phyloP scores from a whole-genome alignment of 2,113 vertebrate genomes.

The Psilopsiagon aymara region DNA sequence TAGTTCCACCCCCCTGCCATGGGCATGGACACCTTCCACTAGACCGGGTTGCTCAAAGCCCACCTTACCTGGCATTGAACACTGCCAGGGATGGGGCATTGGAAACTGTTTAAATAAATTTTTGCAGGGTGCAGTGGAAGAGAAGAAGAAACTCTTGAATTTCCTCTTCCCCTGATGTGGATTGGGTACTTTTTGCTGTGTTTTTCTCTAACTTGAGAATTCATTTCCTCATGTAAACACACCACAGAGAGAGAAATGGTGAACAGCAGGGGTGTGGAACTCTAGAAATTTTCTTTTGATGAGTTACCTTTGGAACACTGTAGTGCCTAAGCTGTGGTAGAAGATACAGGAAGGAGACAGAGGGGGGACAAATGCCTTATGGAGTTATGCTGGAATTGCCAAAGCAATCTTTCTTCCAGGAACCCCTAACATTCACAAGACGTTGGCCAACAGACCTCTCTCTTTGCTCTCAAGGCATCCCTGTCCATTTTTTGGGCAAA shows the following conservation, averaged over 20 bases:
- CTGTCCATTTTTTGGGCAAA: neutral
- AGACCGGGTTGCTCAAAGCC: neutral
- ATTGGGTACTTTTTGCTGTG: neutral
- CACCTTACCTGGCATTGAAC: neutral
- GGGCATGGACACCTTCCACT: neutral
- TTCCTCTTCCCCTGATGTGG: neutral
- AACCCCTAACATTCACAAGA: neutral
- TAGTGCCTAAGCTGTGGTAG: neutral
- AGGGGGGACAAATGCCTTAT: neutral
- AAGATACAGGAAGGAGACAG: neutral
- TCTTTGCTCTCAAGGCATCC: neutral
- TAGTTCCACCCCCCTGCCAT: neutral
- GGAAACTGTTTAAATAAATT: neutral
- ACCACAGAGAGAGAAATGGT: neutral
- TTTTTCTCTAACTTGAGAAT: neutral
- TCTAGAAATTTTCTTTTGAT: neutral
- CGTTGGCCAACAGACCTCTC: accelerated
- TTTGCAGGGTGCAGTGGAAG: neutral
- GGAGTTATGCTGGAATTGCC: neutral
- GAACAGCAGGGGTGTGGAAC: neutral
- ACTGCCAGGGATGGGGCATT: neutral
- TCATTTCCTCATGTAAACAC: neutral
- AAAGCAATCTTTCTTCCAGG: neutral
- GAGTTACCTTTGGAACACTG: neutral
- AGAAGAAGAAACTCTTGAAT: neutral